Percentiles rank a stretch among this genome's conserved stretches.
phyloP scores from a whole-genome alignment of 2,888 invertebrate genomes.

The Lamellibrachia satsuma region DNA sequence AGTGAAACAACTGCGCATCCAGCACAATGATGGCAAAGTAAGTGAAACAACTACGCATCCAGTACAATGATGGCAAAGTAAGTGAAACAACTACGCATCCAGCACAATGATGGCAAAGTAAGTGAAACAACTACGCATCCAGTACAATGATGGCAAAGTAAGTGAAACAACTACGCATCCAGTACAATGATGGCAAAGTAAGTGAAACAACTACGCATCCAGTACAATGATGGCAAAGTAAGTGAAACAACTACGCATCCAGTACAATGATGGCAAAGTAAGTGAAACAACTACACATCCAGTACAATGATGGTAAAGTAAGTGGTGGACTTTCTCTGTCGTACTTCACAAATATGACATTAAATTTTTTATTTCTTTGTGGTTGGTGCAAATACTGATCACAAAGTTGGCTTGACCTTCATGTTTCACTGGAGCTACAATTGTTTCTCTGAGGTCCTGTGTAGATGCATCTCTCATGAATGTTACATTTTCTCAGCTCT shows the following conservation, averaged over 20 bases:
- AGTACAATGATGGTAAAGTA: constrained; percentile 69
- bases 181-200: constrained; percentile 69
- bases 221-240: constrained; percentile 69
- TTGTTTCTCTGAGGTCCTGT: too few relatives aligned
- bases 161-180: constrained; percentile 68
- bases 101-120: constrained; percentile 69
- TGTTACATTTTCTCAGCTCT: too few relatives aligned
- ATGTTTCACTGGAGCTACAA: too few relatives aligned
- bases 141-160: constrained; percentile 69
- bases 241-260: constrained; percentile 68
- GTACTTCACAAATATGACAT: too few relatives aligned
- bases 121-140: constrained; percentile 68
- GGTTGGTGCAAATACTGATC: too few relatives aligned
- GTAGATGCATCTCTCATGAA: too few relatives aligned
- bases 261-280: constrained; percentile 69
- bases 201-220: constrained; percentile 68
- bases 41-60: constrained; percentile 68
- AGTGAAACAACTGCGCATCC: constrained; percentile 68
- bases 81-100: constrained; percentile 68
- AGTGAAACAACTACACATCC: constrained; percentile 68
- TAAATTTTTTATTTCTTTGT: too few relatives aligned
- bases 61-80: constrained; percentile 69
- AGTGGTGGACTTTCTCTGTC: not conserved
- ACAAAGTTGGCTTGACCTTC: too few relatives aligned
- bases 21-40: constrained; percentile 69